Evolutionary conservation across 2,797 vertebrate species (phyloP), one percentile per base, ranked within the genome.

Genomic region (Euphonia xanthogaster): DNA sequence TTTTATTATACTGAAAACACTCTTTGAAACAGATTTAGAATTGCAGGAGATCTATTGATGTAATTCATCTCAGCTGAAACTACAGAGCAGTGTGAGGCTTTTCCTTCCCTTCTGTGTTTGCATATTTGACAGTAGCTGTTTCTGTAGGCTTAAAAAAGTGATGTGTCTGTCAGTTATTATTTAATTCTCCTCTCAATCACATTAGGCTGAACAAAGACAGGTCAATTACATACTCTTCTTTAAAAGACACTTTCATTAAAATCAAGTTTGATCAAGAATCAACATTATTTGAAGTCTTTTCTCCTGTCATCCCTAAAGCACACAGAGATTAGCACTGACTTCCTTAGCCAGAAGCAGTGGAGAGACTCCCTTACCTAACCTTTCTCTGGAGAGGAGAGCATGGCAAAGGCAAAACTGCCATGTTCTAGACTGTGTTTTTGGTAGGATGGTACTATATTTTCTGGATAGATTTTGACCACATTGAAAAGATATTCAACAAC

Each of bases 181-280:
- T 96, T 88, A 85, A 94, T 96, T 92, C 58, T 86, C 78, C 89
- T 75, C 93, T 86, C 86, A 91, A 78, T 88, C 94, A 91, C 84
- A 91, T 88, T 88, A 95, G 62, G 61, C 66, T 84, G 91, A 83
- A 93, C 82, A 91, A 95, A 95, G 91, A 78, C 86, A 96, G 91
- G 87, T 96, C 90, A 92, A 84, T 92, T 86, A 90, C 72, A 74
- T 58, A 80, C 72, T 72, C 61, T 80, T 91, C 62, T 82, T 82
- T 33, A 68, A 83, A 83, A 95, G 68, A 88, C 67, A 75, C 40
- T 87, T 92, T 75, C 77, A 90, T 94, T 95, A 88, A 88, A 91
- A 93, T 87, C 50, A 92, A 87, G 71, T 94, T 85, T 82, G 78
- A 96, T 91, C 89, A 92, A 77, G 88, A 94, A 91, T 58, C 65